Evolutionary conservation across 2,888 invertebrate genomes (phyloP).

Genomic region (Trichogramma dendrolimi): DNA sequence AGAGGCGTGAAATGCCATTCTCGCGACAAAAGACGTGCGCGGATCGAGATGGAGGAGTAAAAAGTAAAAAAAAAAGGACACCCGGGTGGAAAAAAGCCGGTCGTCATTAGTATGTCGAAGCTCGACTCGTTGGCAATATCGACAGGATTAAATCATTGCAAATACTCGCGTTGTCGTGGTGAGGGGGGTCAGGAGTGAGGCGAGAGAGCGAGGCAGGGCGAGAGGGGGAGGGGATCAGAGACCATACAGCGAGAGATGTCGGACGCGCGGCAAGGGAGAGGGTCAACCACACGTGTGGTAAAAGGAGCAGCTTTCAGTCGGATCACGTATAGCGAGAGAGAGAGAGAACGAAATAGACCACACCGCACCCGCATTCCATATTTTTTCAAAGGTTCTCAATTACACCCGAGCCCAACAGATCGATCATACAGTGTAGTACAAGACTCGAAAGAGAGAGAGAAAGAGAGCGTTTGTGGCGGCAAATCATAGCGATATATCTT

Average conservation of each 20-base stretch:
- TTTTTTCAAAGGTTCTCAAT: slow-evolving; percentile 26
- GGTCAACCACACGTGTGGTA: slow-evolving; percentile 2
- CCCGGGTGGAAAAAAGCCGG: too few relatives aligned
- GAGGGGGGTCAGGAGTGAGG: background rate
- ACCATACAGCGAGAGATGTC: slow-evolving; percentile 1
- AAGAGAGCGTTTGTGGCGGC: background rate
- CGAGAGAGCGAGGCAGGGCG: background rate
- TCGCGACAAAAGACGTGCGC: too few relatives aligned
- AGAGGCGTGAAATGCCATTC: too few relatives aligned
- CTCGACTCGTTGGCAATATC: background rate
- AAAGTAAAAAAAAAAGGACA: too few relatives aligned
- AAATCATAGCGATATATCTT: slow-evolving; percentile 22
- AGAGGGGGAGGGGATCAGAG: slow-evolving; percentile 1
- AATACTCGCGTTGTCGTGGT: background rate
- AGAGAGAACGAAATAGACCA: too few relatives aligned
- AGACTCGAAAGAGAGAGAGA: too few relatives aligned
- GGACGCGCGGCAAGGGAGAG: background rate
- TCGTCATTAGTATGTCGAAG: slow-evolving; percentile 4
- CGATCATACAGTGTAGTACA: slow-evolving; percentile 14
- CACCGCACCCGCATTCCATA: slow-evolving; percentile 24
- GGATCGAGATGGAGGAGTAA: too few relatives aligned
- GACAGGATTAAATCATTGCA: slow-evolving; percentile 15
- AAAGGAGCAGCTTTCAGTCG: slow-evolving; percentile 7
- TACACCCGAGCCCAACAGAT: slow-evolving; percentile 22
- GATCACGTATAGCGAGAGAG: slow-evolving; percentile 16